A percentile compares a stretch with the other conserved stretches of the same genome.
Conservation (phyloP, 92 coral and sea anemone genomes). For the Zoanthus gigantus region DNA sequence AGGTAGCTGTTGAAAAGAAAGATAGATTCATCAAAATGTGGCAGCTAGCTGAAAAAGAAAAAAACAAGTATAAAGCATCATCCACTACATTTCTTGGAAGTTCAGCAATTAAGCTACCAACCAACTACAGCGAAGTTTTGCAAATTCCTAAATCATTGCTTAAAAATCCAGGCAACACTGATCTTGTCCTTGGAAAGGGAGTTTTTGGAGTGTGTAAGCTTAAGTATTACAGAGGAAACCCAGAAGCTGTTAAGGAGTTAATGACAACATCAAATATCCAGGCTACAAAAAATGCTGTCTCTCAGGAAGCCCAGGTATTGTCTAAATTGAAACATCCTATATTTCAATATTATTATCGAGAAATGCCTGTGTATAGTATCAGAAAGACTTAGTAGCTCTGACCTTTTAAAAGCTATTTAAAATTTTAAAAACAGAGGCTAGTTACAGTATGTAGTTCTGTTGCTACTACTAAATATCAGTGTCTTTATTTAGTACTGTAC, state of each 20-base stretch:
- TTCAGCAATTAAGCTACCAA: neutral
- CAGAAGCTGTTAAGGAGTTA: conserved; percentile 16
- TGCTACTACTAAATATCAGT: too few relatives aligned
- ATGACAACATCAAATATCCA: neutral
- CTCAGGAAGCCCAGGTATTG: neutral
- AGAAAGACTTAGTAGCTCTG: neutral
- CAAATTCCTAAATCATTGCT: conserved; percentile 14
- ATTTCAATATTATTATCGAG: conserved; percentile 4
- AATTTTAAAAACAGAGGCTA: too few relatives aligned
- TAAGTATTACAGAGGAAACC: neutral
- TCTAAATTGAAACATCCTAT: neutral
- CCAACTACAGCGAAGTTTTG: neutral
- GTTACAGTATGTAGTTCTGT: too few relatives aligned
- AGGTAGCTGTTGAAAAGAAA: neutral
- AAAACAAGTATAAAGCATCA: neutral
- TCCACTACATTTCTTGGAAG: neutral
- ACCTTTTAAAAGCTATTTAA: neutral
- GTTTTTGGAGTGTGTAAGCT: neutral
- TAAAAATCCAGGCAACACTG: neutral
- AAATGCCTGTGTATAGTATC: conserved; percentile 4
- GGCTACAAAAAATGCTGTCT: neutral
- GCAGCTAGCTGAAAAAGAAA: neutral
- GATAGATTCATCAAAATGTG: neutral
- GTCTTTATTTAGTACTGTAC: too few relatives aligned
- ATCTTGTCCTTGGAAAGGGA: neutral